phyloP scores from a whole-genome alignment of 2,797 vertebrate genomes.

The Urocyon cinereoargenteus region DNA sequence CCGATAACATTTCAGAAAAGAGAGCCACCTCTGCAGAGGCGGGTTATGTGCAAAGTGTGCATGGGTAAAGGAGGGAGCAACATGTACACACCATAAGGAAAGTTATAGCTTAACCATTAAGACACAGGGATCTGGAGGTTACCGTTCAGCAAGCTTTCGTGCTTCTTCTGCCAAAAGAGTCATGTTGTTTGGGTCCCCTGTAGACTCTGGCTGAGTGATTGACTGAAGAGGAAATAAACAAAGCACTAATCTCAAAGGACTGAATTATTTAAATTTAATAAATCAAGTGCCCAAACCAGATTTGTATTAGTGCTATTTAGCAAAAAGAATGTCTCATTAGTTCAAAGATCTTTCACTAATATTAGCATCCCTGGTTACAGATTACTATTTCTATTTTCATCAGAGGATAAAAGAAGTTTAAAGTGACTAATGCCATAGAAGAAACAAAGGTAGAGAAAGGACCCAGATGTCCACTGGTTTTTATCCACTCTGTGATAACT shows the following conservation, averaged over 20 bases:
- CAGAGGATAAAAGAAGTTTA: not conserved
- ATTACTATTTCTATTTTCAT: not conserved
- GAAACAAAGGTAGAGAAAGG: not conserved
- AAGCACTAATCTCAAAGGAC: conserved; percentile 34
- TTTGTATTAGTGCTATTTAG: not conserved
- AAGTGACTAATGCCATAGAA: not conserved
- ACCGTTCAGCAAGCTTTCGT: conserved; percentile 95
- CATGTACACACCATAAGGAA: accelerated
- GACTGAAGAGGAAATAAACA: conserved; percentile 88
- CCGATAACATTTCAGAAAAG: not conserved
- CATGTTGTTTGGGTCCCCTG: conserved; percentile 97
- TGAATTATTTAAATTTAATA: conserved; percentile 6
- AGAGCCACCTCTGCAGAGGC: not conserved
- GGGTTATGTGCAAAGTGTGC: not conserved
- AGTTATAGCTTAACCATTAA: not conserved
- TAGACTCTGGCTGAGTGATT: conserved; percentile 91
- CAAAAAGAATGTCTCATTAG: not conserved
- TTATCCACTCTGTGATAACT: not conserved
- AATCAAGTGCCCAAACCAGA: conserved; percentile 1
- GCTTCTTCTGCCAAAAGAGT: conserved; percentile 97
- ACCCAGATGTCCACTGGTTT: not conserved
- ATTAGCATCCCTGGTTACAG: not conserved
- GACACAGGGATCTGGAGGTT: conserved; percentile 59
- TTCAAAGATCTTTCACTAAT: conserved; percentile 35
- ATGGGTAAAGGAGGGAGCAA: too few species aligned